phyloP scores from a whole-genome alignment of 1,140 invertebrate species.

The Penaeus japonicus region DNA sequence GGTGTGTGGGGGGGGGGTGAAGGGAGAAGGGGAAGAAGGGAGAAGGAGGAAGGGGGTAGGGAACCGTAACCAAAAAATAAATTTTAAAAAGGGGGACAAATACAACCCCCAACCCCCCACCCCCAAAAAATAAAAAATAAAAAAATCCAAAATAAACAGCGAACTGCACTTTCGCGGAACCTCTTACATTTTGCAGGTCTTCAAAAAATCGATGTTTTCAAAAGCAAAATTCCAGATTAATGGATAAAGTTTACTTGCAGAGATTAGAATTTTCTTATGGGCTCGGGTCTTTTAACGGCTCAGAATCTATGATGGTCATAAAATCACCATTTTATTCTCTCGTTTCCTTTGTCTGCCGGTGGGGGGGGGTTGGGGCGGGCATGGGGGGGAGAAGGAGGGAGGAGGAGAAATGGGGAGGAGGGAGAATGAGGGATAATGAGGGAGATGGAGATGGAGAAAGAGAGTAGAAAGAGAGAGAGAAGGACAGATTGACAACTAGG shows the following conservation, averaged over 20 bases:
- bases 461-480: neutral
- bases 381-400: neutral
- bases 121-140: neutral
- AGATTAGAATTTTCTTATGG: conserved; percentile 43
- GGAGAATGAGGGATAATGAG: neutral
- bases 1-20: too few species aligned
- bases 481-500: neutral
- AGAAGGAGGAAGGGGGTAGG: too few species aligned
- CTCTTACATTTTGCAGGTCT: too few species aligned
- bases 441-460: neutral
- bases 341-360: conserved; percentile 40
- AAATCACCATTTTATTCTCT: conserved; percentile 35
- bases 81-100: too few species aligned
- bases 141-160: conserved; percentile 19
- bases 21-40: too few species aligned
- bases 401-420: neutral
- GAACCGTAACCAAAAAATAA: too few species aligned
- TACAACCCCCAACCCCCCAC: too few species aligned
- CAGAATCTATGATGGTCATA: conserved; percentile 40
- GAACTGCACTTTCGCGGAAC: conserved; percentile 17
- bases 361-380: neutral
- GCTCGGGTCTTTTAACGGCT: conserved; percentile 25
- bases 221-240: conserved; percentile 54
- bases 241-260: conserved; percentile 48
- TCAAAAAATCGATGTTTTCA: conserved; percentile 36